A percentile compares a stretch with the other conserved stretches of the same genome.
Conservation (phyloP, 2,113 vertebrate genomes). For the Ellobius talpinus region DNA sequence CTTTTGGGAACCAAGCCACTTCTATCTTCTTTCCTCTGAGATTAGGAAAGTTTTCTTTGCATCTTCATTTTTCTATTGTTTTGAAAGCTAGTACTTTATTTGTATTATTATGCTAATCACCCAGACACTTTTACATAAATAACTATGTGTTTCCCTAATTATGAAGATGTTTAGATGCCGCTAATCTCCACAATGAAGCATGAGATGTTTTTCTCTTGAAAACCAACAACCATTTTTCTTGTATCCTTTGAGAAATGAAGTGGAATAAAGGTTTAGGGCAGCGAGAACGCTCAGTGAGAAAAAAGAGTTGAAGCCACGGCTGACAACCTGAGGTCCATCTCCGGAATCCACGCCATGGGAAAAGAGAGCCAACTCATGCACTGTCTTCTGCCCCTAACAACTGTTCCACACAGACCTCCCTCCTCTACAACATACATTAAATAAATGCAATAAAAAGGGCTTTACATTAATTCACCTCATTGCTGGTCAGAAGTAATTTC, state of each 20-base stretch:
- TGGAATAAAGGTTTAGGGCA: background rate
- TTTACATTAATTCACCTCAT: constrained; percentile 46
- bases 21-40: background rate
- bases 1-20: background rate
- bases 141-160: constrained; percentile 45
- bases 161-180: constrained; percentile 21
- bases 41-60: background rate
- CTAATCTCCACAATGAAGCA: background rate
- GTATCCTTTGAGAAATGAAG: constrained; percentile 2
- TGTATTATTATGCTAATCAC: constrained; percentile 21
- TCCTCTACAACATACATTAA: background rate
- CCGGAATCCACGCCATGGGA: background rate
- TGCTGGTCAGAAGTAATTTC: background rate
- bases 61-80: background rate
- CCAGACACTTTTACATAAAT: background rate
- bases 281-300: accelerated
- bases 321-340: background rate
- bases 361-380: background rate
- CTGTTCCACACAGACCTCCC: background rate
- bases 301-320: background rate
- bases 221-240: background rate
- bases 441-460: background rate
- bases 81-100: constrained; percentile 24
- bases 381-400: background rate
- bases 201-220: constrained; percentile 14